Percentiles rank a stretch among this genome's conserved stretches.
Evolutionary conservation across 2,113 vertebrate genomes (phyloP).

Genomic region (Mus pahari): DNA sequence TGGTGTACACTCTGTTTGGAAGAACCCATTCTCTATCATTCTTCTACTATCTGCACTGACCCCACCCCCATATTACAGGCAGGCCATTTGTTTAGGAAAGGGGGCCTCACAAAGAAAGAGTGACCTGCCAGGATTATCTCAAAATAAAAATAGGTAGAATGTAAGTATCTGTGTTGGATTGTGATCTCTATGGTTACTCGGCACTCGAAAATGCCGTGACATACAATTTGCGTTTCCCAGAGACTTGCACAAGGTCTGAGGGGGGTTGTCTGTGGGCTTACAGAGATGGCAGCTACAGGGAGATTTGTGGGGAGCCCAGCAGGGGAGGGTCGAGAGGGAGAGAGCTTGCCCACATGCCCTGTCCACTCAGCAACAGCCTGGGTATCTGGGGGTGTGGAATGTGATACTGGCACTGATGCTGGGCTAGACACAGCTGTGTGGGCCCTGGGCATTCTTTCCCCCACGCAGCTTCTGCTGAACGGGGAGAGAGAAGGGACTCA

Average conservation of each 20-base stretch:
- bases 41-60: not conserved
- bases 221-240: slow-evolving; percentile 1
- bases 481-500: not conserved
- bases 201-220: not conserved
- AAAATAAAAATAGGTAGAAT: slow-evolving; percentile 26
- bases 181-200: slow-evolving; percentile 51
- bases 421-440: slow-evolving; percentile 72
- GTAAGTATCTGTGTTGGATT: slow-evolving; percentile 40
- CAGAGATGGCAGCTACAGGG: not conserved
- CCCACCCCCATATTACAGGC: not conserved
- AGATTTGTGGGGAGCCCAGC: not conserved
- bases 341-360: not conserved
- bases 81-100: not conserved
- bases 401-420: slow-evolving; percentile 62
- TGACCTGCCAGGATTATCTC: slow-evolving; percentile 23
- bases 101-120: not conserved
- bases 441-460: slow-evolving; percentile 77
- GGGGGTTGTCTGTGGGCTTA: slow-evolving; percentile 47
- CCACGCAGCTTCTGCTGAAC: slow-evolving; percentile 12
- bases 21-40: not conserved
- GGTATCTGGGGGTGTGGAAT: slow-evolving; percentile 79
- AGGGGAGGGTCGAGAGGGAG: not conserved
- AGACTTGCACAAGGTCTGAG: slow-evolving; percentile 25
- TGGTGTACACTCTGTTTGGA: not conserved
- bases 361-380: slow-evolving; percentile 74